Evolutionary conservation across 2,888 invertebrate genomes (phyloP).

Genomic region (Tetanocera ferruginea): DNA sequence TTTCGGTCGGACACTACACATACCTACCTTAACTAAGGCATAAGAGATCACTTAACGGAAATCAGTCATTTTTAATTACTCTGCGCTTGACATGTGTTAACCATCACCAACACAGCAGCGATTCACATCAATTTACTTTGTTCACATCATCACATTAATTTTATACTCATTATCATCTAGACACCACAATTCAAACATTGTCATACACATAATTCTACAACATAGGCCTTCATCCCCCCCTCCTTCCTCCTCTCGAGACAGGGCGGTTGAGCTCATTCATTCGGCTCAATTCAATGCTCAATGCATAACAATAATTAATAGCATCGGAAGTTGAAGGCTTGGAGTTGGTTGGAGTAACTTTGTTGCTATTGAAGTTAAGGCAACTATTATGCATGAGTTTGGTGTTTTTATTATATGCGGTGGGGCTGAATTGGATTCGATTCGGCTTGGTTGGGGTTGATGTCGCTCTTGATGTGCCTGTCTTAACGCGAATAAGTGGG

Average conservation of each 20-base stretch:
- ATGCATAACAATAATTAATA: background rate
- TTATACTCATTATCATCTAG: no score
- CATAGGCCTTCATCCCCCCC: background rate
- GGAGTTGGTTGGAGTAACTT: no score
- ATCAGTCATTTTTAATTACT: no score
- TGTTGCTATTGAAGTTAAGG: no score
- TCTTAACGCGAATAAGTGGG: slow-evolving; percentile 9
- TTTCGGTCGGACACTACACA: no score
- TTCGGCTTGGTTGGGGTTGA: background rate
- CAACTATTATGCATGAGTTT: background rate
- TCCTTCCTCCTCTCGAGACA: background rate
- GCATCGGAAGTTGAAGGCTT: background rate
- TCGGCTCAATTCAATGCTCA: background rate
- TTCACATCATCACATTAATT: no score
- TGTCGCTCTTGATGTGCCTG: background rate
- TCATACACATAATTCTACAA: background rate
- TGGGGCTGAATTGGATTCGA: background rate
- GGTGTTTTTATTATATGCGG: background rate
- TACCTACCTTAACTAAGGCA: no score
- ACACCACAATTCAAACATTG: background rate
- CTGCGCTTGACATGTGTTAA: no score
- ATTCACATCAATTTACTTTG: no score
- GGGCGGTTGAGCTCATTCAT: background rate
- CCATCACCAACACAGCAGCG: no score
- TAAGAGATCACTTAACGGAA: no score